Conservation (phyloP, 1,140 invertebrate genomes). For the Oryctes rhinoceros region DNA sequence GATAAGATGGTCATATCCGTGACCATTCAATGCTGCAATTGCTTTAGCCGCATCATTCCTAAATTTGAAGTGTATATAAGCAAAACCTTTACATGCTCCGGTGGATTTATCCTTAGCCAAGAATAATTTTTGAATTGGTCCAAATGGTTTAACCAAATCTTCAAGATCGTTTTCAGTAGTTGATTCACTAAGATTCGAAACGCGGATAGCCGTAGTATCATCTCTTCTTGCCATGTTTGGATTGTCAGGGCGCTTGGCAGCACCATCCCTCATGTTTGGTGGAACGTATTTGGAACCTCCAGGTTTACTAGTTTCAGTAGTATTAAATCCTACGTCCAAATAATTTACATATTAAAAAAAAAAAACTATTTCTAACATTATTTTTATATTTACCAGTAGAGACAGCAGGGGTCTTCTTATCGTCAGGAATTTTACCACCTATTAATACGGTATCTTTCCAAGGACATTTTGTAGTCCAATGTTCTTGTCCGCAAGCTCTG, state of each 20-base stretch:
- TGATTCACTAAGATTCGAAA: constrained; percentile 97
- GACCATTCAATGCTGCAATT: constrained; percentile 89
- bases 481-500: constrained; percentile 93
- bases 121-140: constrained; percentile 86
- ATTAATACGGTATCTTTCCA: constrained; percentile 89
- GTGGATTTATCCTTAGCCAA: constrained; percentile 86
- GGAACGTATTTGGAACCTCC: constrained; percentile 79
- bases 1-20: constrained; percentile 98
- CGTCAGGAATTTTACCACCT: constrained; percentile 66
- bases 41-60: constrained; percentile 90
- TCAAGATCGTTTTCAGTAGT: constrained; percentile 95
- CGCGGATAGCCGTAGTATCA: constrained; percentile 91
- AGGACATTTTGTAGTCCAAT: constrained; percentile 97
- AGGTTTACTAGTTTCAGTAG: constrained; percentile 62
- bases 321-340: constrained; percentile 42
- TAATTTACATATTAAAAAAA: constrained; percentile 11
- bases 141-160: constrained; percentile 93
- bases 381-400: constrained; percentile 38
- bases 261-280: constrained; percentile 86
- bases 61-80: constrained; percentile 95
- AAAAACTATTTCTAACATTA: constrained; percentile 15
- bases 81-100: constrained; percentile 91
- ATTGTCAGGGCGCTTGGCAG: constrained; percentile 75
- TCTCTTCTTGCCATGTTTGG: constrained; percentile 75
- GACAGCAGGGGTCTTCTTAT: constrained; percentile 52